Evolutionary conservation across 2,888 invertebrate species (phyloP), one percentile per base, ranked within the genome.

Genomic region (Pseudanteris insignis): DNA sequence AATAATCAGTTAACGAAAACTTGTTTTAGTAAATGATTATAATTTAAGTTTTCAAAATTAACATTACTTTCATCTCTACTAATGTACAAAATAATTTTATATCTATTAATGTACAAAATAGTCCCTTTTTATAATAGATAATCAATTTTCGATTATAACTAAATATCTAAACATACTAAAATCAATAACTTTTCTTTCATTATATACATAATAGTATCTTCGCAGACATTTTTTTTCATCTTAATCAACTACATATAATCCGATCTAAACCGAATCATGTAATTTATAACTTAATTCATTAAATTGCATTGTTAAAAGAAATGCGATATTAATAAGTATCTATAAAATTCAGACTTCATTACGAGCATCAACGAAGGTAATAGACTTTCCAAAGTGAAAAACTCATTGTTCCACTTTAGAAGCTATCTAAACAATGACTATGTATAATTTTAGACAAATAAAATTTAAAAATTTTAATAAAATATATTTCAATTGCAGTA

Each of bases 1-100:
- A n/a, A 32, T 40, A 40, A 40, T 40, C 40, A 50, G 32, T 50
- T 50, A 33, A n/a, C 36, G 33, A 38, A 50, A 40, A 32, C 6
- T 2, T 26, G 40, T 43, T 51, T 51, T 43, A 51, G 15, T 36
- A 43, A 51, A 15, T 21, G 14, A 51, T 41, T 30, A 33, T 30
- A 15, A 13, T 14, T 38, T 8, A 24, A 18, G 18, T 3, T 25
- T 21, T 24, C n/a, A n/a, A n/a, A n/a, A n/a, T 8, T 24, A 25
- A 43, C 7, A 41, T 25, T n/a, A 10, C 11, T 43, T 13, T 29
- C 34, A 14, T 41, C 21, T 28, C 29, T 51, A 29, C 10, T 18
- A 50, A 50, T 50, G 40, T 40, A 50, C 50, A 50, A 50, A 33
- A 32, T 36, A 30, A 13, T 25, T 6, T 2, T 48, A 24, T 11